Base-by-base conservation (phyloP, 2,797 vertebrate genomes). In the Urocyon cinereoargenteus region DNA sequence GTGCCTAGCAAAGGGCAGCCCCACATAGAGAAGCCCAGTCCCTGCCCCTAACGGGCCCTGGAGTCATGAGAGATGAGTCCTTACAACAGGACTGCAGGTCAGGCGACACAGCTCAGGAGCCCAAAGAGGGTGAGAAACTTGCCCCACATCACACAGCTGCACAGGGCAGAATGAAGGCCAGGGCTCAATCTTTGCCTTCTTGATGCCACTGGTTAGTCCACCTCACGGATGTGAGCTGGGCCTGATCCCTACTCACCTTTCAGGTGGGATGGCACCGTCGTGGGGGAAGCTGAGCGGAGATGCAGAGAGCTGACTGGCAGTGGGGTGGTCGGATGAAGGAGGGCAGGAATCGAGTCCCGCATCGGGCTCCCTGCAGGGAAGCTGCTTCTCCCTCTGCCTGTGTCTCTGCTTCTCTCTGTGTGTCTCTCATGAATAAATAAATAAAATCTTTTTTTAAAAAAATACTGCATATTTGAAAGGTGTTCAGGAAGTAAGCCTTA, bases 171-270 rank as follows among this genome's bases (percentile, higher is more conserved):
- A 15, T 8, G 49, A 78, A 70, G 66, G 81, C 51, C 26, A 22
- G 66, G 16, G 40, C 31, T 78, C 59, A 24, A 36, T 15, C 22
- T 59, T 19, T 49, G 18, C 31, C 51, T 34, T 0, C 51, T 9
- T 1, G 0, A 28, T 24, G 18, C 5, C 14, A 1, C 4, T 36
- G 19, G 73, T 51, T 22, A 51, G 8, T 11, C 31, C n/a, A 13
- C 5, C 21, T 24, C 10, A 0, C 0, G 31, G 24, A 88, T 21
- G 28, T 19, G 18, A 82, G 40, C n/a, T 70, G 45, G n/a, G 2
- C 16, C 22, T 1, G 10, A 22, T 14, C 34, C 73, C 45, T 21
- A 5, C 26, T 8, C 31, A 1, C 31, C 66, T 61, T n/a, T n/a
- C 64, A 66, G 22, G 2, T 22, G 36, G 51, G n/a, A 72, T n/a